A percentile compares a stretch with the other conserved stretches of the same genome.
phyloP scores from a whole-genome alignment of 2,888 invertebrate genomes.

The Nudaria mundana region DNA sequence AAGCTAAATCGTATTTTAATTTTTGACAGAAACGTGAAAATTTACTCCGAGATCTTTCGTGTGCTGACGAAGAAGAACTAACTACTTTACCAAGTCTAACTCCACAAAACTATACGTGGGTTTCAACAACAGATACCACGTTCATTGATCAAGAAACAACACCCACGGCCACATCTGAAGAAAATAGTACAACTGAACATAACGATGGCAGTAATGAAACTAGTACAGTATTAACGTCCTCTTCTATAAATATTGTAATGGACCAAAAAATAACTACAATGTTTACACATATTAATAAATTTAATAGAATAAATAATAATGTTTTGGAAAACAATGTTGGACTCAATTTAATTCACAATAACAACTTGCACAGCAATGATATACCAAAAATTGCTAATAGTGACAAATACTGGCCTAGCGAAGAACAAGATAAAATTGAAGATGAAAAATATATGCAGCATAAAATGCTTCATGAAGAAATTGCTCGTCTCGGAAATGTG shows the following conservation, averaged over 20 bases:
- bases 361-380: conserved; percentile 64
- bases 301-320: conserved; percentile 29
- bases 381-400: conserved; percentile 51
- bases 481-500: conserved; percentile 65
- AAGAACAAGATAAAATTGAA: conserved; percentile 58
- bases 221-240: conserved; percentile 35
- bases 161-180: conserved; percentile 50
- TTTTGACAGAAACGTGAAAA: conserved; percentile 82
- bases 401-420: conserved; percentile 48
- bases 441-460: conserved; percentile 66
- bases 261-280: conserved; percentile 23
- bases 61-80: conserved; percentile 73
- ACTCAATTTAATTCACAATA: conserved; percentile 41
- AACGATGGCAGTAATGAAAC: conserved; percentile 47
- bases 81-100: conserved; percentile 43
- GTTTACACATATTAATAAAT: conserved; percentile 26
- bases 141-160: conserved; percentile 52
- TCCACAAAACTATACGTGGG: conserved; percentile 42
- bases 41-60: conserved; percentile 81
- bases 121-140: conserved; percentile 42
- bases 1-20: no score
- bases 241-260: conserved; percentile 22
- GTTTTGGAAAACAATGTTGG: conserved; percentile 47
- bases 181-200: conserved; percentile 50
- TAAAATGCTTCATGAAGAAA: conserved; percentile 68